A percentile compares a stretch with the other conserved stretches of the same genome.
phyloP scores from a whole-genome alignment of 1,140 invertebrate species.

The Charaxes varanes region DNA sequence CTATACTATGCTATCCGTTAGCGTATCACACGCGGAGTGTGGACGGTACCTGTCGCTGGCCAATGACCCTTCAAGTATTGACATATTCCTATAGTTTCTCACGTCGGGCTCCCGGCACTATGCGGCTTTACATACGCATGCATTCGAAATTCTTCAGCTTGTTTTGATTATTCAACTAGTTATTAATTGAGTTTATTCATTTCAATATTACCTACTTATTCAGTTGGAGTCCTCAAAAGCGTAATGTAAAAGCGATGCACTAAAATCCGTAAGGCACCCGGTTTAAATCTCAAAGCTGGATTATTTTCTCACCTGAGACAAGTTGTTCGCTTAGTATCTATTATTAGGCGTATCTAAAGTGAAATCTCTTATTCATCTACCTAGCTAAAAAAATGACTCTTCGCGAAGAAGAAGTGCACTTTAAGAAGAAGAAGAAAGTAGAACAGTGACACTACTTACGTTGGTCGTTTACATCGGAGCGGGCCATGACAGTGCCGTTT shows the following conservation, averaged over 20 bases:
- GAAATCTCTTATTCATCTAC: no score
- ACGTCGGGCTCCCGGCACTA: slow-evolving; percentile 54
- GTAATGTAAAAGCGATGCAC: no score
- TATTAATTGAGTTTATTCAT: slow-evolving; percentile 3
- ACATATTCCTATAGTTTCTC: slow-evolving; percentile 71
- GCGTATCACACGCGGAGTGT: slow-evolving; percentile 45
- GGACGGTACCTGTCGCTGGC: slow-evolving; percentile 51
- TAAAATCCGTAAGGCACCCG: no score
- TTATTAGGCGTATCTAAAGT: no score
- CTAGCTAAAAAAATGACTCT: no score
- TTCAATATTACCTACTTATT: no score
- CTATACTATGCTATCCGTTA: slow-evolving; percentile 41
- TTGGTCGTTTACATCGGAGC: slow-evolving; percentile 66
- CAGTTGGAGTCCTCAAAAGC: no score
- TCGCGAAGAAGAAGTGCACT: no score
- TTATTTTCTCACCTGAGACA: no score
- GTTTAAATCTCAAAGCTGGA: no score
- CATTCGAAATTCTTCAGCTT: slow-evolving; percentile 17
- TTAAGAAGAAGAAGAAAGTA: no score
- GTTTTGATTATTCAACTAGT: slow-evolving; percentile 10
- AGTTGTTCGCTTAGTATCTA: no score
- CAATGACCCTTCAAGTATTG: slow-evolving; percentile 69
- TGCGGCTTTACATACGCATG: slow-evolving; percentile 32
- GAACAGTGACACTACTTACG: slow-evolving; percentile 65
- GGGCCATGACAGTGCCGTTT: slow-evolving; percentile 74